Base-by-base conservation (phyloP, 2,113 vertebrate species). In the Tragelaphus strepsiceros region DNA sequence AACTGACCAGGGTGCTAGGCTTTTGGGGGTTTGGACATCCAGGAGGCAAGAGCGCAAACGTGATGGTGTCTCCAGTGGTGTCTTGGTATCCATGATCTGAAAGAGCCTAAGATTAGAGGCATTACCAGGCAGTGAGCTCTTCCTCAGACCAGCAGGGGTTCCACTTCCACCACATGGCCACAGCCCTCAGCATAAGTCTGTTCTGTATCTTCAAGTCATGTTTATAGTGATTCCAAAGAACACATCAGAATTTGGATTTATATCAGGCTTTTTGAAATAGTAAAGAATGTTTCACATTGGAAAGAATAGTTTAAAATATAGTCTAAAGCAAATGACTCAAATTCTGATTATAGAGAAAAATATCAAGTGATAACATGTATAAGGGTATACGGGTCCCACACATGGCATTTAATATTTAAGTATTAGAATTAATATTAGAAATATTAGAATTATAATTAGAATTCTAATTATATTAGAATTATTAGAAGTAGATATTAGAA, bases 241-340 rank as follows among this genome's bases (percentile, higher is more conserved):
- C 24, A 6, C 17, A 59, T 54, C 46, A 59, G 78, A 56, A 91
- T 43, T 35, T 51, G 32, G 49, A 61, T 30, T 78, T 87, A 24
- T 16, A 56, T 82, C 43, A 80, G 15, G 21, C 17, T 96, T 92
- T 84, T 77, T 58, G 51, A 91, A 81, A 81, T 64, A 58, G 30
- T 21, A 64, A 56, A 81, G 39, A 53, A 49, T 80, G 43, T 2
- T 30, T 61, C 28, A 71, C 32, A 15, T 28, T 89, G 64, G 39
- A 91, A 81, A 67, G 19, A 91, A 56, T 13, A 78, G n/a, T 89
- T 89, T 89, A 94, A 96, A 92, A 59, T 19, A 64, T 22, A 62
- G 43, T 88, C 78, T 93, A 46, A 80, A 67, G 30, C 46, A 56
- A 93, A 85, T 1, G 16, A 53, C 4, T 89, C 89, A 54, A 9